Conservation (phyloP, 2,888 invertebrate species). For the Cotesia congregata region DNA sequence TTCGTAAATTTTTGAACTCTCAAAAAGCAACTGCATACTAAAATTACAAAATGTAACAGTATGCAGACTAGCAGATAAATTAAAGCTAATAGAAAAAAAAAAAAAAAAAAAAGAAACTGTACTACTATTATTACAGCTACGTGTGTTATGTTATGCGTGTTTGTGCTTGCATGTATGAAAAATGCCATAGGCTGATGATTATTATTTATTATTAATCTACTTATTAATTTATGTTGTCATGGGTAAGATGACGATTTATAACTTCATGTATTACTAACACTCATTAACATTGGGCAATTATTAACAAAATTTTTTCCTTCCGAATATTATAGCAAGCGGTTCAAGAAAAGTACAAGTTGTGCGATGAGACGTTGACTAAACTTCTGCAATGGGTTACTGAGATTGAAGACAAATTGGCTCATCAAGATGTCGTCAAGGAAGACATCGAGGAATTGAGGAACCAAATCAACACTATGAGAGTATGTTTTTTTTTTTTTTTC, state of each 20-base stretch:
- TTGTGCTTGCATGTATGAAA: conserved; percentile 69
- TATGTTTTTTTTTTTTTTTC: conserved; percentile 60
- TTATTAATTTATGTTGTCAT: conserved; percentile 51
- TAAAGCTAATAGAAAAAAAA: conserved; percentile 57
- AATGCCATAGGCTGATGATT: conserved; percentile 63
- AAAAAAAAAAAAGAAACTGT: conserved; percentile 57
- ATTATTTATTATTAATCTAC: conserved; percentile 41
- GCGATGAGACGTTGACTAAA: conserved; percentile 88
- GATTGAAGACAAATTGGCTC: conserved; percentile 86
- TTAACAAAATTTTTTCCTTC: conserved; percentile 42
- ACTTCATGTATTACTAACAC: conserved; percentile 25
- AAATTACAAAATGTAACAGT: conserved; percentile 53
- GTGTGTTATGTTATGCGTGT: conserved; percentile 63
- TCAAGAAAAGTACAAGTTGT: conserved; percentile 93
- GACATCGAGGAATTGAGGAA: conserved; percentile 88
- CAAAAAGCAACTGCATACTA: conserved; percentile 40
- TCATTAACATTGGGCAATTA: conserved; percentile 22
- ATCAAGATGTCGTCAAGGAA: conserved; percentile 89
- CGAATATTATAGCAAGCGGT: conserved; percentile 87
- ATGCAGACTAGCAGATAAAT: conserved; percentile 66
- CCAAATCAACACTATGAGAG: conserved; percentile 91
- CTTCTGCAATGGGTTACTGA: conserved; percentile 89
- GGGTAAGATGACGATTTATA: conserved; percentile 62
- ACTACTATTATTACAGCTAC: conserved; percentile 55
- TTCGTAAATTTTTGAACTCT: conserved; percentile 40